Evolutionary conservation across 2,888 invertebrate genomes (phyloP).

Genomic region (Lochmaea capreae): DNA sequence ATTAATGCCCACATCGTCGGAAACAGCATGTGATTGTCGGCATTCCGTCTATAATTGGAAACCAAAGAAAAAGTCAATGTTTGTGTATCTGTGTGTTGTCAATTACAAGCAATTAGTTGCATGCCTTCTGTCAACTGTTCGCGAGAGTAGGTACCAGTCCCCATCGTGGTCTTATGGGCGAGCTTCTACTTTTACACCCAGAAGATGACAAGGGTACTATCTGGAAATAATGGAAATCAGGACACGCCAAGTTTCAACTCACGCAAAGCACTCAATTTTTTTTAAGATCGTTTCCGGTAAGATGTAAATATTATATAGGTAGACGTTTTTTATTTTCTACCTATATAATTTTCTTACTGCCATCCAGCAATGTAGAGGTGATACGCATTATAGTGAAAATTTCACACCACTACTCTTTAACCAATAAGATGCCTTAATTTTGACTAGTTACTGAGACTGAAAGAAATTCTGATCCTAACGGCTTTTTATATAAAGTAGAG

Average conservation of each 20-base stretch:
- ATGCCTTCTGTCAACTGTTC: constrained; percentile 51
- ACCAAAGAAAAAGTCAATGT: constrained; percentile 40
- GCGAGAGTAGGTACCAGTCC: constrained; percentile 12
- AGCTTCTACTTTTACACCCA: constrained; percentile 17
- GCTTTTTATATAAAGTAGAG: no score
- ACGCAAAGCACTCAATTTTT: constrained; percentile 9
- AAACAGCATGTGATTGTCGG: constrained; percentile 35
- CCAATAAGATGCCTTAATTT: no score
- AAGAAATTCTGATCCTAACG: no score
- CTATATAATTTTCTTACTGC: no score
- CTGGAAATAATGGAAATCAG: constrained; percentile 6
- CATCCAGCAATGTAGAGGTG: no score
- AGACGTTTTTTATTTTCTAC: no score
- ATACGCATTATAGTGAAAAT: no score
- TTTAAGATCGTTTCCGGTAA: background rate
- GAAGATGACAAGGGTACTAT: constrained; percentile 22
- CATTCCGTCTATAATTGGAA: constrained; percentile 42
- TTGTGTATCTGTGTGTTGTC: constrained; percentile 58
- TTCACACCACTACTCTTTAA: no score
- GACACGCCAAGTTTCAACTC: constrained; percentile 19
- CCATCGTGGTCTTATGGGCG: constrained; percentile 29
- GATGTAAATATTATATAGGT: background rate
- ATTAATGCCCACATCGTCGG: constrained; percentile 37
- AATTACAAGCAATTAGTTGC: constrained; percentile 60
- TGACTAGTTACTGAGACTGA: no score